Percentiles rank a stretch among this genome's conserved stretches.
These are phyloP conservation scores for Trissolcus brochymenae DNA, from an alignment of 2,888 invertebrate genomes.

Conservation along the genomic window DNA sequence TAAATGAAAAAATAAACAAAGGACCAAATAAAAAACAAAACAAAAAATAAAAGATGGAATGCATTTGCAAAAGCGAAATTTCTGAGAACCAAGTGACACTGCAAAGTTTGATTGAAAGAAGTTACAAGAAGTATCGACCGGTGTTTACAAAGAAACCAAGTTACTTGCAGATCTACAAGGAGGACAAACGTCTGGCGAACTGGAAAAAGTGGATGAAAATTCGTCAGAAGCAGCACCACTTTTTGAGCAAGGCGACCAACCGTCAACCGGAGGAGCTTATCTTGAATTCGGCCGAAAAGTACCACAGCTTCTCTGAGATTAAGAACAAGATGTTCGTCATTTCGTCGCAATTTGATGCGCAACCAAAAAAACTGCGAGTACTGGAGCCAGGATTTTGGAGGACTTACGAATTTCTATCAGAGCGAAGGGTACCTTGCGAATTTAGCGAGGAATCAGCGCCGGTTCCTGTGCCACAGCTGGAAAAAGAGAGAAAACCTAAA, in stretches of 20 bases:
- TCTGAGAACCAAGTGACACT: not conserved
- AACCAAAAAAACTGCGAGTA: conserved; percentile 26
- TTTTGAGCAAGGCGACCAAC: conserved; percentile 35
- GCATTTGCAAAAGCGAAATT: no score
- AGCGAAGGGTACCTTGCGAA: conserved; percentile 3
- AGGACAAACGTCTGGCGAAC: conserved; percentile 36
- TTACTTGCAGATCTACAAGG: conserved; percentile 21
- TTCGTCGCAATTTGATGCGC: conserved; percentile 4
- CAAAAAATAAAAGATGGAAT: no score
- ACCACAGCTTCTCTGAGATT: conserved; percentile 17
- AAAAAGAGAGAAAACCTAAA: conserved; percentile 28
- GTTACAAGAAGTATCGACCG: conserved; percentile 7
- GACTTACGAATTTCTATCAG: conserved; percentile 22
- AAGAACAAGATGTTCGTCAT: conserved; percentile 31
- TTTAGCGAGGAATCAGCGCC: not conserved
- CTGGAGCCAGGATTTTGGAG: conserved; percentile 48
- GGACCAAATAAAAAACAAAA: no score
- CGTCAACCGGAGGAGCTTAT: conserved; percentile 33
- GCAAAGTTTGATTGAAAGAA: conserved; percentile 5
- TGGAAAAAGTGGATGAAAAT: conserved; percentile 50
- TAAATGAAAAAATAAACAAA: no score
- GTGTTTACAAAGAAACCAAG: conserved; percentile 4
- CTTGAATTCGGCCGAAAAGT: conserved; percentile 35
- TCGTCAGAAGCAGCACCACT: conserved; percentile 30
- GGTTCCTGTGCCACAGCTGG: conserved; percentile 24